Evolutionary conservation across 2,113 vertebrate species (phyloP).

Genomic region (Scomber colias): DNA sequence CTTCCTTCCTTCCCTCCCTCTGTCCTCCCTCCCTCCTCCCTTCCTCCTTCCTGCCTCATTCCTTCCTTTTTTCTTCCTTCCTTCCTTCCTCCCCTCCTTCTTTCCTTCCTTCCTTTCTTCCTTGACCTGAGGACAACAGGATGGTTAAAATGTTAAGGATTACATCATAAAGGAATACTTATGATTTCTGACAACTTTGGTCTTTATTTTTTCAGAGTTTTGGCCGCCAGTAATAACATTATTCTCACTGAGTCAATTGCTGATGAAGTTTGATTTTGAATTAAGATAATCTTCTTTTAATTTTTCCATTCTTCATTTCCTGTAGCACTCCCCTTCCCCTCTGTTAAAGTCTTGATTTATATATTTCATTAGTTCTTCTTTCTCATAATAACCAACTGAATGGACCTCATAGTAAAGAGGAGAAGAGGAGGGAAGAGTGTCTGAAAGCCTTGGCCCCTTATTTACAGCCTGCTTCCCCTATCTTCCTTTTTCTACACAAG

Average conservation of each 20-base stretch:
- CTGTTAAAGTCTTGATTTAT: conserved; percentile 19
- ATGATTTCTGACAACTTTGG: too few species aligned
- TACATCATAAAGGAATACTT: neutral
- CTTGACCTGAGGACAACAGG: too few species aligned
- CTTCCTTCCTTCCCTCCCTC: too few species aligned
- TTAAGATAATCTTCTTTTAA: neutral
- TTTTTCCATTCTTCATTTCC: neutral
- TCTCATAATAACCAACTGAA: neutral
- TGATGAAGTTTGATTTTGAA: neutral
- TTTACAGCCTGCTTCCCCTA: neutral
- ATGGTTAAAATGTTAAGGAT: too few species aligned
- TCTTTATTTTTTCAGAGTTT: neutral
- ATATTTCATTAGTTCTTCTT: conserved; percentile 10
- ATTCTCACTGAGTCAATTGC: neutral
- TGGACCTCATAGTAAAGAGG: neutral
- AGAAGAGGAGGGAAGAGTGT: neutral
- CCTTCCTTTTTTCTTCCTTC: too few species aligned
- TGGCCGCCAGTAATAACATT: neutral
- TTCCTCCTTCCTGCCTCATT: too few species aligned
- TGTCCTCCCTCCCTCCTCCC: too few species aligned
- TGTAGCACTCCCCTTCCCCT: neutral
- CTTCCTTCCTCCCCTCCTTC: too few species aligned
- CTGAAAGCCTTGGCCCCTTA: neutral
- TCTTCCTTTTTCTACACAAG: neutral
- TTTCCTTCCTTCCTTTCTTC: too few species aligned